phyloP scores from a whole-genome alignment of 2,113 vertebrate species.

The Erythrocebus patas region DNA sequence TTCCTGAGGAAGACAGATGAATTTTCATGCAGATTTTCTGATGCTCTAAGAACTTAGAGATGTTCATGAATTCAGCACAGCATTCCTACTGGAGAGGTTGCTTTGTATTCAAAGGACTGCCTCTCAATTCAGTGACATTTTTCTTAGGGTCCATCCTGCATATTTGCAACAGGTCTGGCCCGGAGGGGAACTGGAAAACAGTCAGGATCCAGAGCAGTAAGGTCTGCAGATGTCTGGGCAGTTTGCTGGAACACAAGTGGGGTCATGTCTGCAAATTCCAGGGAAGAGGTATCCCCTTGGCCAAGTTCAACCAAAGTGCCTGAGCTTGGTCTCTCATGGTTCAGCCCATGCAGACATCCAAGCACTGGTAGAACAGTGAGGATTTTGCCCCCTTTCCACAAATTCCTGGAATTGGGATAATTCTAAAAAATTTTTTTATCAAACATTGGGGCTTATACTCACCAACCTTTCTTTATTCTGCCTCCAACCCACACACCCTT shows the following conservation, averaged over 20 bases:
- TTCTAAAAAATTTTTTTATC: not conserved
- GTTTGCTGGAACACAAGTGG: not conserved
- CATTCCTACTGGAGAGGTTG: not conserved
- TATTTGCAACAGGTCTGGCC: not conserved
- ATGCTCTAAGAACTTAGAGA: not conserved
- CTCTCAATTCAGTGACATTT: not conserved
- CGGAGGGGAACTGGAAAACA: not conserved
- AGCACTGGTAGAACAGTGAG: not conserved
- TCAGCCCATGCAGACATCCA: not conserved
- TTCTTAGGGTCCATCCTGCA: not conserved
- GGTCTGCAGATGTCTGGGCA: not conserved
- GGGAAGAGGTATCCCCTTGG: not conserved
- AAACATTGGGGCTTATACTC: not conserved
- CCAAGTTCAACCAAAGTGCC: not conserved
- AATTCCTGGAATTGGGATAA: no score
- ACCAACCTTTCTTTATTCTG: not conserved
- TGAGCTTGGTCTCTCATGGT: not conserved
- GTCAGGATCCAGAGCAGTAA: not conserved
- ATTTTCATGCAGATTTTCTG: not conserved
- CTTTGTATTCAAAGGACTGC: accelerated
- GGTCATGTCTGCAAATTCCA: not conserved
- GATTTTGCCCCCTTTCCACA: no score
- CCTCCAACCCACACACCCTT: not conserved
- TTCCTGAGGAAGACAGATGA: not conserved
- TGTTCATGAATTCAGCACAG: accelerated